A percentile compares a stretch with the other conserved stretches of the same genome.
These are phyloP conservation scores for Ochropleura plecta DNA, from an alignment of 2,888 invertebrate species.

Conservation along the genomic window DNA sequence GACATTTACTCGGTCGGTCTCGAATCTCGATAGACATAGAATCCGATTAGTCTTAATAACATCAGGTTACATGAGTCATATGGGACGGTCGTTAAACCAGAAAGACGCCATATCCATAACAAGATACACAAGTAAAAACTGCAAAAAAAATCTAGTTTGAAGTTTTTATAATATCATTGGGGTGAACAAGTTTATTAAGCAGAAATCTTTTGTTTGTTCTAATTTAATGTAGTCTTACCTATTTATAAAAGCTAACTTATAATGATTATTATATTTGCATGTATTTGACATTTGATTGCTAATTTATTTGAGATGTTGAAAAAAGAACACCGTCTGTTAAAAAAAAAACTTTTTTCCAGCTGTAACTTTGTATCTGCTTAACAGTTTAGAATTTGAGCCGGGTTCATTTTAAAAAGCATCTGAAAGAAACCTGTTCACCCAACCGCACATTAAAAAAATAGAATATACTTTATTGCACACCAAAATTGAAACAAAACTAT, in stretches of 20 bases:
- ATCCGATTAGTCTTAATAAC: background rate
- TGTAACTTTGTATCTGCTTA: background rate
- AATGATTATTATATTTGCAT: background rate
- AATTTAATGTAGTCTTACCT: background rate
- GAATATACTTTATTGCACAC: too few relatives aligned
- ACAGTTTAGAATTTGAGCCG: background rate
- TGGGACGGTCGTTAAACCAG: slow-evolving; percentile 6
- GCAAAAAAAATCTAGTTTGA: background rate
- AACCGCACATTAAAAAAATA: too few relatives aligned
- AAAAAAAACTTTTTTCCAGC: background rate
- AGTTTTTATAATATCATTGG: background rate
- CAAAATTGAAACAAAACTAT: too few relatives aligned
- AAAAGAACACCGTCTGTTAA: too few relatives aligned
- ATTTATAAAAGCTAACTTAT: background rate
- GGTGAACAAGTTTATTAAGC: background rate
- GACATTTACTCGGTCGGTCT: background rate
- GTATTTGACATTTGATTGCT: too few relatives aligned
- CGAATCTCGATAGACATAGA: background rate
- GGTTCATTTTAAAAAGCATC: background rate
- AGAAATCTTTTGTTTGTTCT: background rate
- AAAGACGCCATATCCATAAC: background rate
- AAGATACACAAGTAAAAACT: background rate
- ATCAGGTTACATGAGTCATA: slow-evolving; percentile 2
- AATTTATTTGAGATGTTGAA: too few relatives aligned
- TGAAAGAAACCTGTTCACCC: too few relatives aligned